A percentile compares a stretch with the other conserved stretches of the same genome.
Evolutionary conservation across 2,797 vertebrate species (phyloP).

Genomic region (Lepilemur septentrionalis): DNA sequence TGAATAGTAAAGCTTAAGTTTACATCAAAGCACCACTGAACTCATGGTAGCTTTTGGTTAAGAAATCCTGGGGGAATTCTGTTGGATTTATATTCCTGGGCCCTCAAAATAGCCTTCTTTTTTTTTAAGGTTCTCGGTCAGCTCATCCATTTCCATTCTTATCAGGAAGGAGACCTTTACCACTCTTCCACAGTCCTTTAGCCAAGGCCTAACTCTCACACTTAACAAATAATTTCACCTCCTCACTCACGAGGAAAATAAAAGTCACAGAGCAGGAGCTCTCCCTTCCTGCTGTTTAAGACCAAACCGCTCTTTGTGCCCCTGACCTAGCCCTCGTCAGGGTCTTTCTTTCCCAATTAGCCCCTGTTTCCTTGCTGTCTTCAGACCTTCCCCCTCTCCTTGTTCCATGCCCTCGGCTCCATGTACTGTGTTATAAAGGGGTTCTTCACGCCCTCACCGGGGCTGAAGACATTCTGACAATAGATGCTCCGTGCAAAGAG

Average conservation of each 20-base stretch:
- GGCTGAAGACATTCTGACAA: not conserved
- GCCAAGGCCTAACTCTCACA: not conserved
- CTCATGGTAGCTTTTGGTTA: not conserved
- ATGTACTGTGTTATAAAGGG: not conserved
- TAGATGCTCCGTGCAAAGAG: not conserved
- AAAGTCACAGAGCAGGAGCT: not conserved
- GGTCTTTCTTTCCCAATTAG: not conserved
- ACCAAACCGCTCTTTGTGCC: not conserved
- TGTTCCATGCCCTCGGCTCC: fast-evolving
- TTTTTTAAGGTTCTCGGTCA: not conserved
- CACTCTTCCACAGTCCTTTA: not conserved
- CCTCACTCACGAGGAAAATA: not conserved
- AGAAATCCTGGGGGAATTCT: not conserved
- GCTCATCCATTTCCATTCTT: not conserved
- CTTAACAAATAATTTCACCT: not conserved
- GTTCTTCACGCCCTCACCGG: not conserved
- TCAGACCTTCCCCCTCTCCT: not conserved
- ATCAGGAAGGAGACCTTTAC: not conserved
- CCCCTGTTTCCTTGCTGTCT: not conserved
- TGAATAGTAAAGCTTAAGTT: not conserved
- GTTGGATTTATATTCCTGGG: not conserved
- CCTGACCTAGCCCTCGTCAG: no score
- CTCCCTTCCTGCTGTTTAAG: not conserved
- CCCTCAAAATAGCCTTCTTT: not conserved
- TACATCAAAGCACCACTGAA: not conserved